phyloP scores from a whole-genome alignment of 1,140 invertebrate species.

The Drosophila kikkawai region DNA sequence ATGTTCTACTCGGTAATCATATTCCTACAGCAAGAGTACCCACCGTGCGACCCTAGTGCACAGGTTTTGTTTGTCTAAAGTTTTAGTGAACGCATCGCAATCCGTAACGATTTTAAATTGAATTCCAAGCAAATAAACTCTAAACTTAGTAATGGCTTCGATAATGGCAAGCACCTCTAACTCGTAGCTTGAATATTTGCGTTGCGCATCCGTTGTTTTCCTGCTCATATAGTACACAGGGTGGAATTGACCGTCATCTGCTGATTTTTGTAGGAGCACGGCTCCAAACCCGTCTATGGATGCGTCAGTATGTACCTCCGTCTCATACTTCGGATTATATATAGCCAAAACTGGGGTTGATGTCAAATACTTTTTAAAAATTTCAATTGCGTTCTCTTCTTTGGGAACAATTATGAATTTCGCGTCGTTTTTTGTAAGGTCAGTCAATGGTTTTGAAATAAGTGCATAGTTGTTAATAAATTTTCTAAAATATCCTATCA shows the following conservation, averaged over 20 bases:
- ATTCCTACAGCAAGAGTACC: not conserved
- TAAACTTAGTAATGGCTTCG: no score
- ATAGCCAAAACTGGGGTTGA: not conserved
- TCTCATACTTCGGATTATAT: conserved; percentile 1
- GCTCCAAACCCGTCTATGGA: not conserved
- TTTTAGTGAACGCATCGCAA: no score
- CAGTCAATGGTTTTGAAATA: not conserved
- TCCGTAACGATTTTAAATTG: no score
- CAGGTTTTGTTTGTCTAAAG: no score
- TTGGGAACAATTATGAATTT: not conserved
- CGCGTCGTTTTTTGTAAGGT: not conserved
- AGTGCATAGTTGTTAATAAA: conserved; percentile 2
- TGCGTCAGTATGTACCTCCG: not conserved
- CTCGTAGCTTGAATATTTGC: no score
- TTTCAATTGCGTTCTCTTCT: not conserved
- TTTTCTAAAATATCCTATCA: conserved; percentile 27
- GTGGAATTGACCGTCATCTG: no score
- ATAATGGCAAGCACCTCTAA: no score
- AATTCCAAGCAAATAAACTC: no score
- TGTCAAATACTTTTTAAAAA: not conserved
- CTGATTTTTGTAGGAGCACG: not conserved
- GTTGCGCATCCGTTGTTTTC: no score
- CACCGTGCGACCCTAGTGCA: not conserved
- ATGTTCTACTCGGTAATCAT: not conserved
- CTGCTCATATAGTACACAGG: no score